Evolutionary conservation across 2,888 invertebrate genomes (phyloP).

Genomic region (Amphipoea lucens): DNA sequence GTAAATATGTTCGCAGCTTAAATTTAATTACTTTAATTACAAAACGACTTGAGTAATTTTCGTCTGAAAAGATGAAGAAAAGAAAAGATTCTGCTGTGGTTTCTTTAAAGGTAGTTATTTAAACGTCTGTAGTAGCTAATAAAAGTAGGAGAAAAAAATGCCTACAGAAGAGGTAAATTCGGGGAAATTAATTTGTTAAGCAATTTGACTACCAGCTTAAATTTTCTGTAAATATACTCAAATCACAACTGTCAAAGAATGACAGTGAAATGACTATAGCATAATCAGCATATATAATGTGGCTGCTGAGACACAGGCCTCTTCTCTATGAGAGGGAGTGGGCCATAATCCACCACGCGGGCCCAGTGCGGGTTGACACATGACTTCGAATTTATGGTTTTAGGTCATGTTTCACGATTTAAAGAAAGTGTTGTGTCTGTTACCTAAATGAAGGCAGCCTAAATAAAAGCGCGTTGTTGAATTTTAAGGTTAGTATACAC

Average conservation of each 20-base stretch:
- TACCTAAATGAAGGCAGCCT: no score
- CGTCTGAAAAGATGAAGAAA: not conserved
- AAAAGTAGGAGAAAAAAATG: not conserved
- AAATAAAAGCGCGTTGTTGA: no score
- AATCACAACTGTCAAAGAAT: not conserved
- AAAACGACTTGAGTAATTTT: slow-evolving; percentile 4
- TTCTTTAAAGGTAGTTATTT: not conserved
- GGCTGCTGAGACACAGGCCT: no score
- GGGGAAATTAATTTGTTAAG: not conserved
- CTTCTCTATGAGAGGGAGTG: no score
- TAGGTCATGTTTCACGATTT: not conserved
- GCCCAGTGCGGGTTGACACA: no score
- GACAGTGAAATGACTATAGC: not conserved
- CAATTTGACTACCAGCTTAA: not conserved
- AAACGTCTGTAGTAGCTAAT: not conserved
- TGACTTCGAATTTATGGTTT: not conserved
- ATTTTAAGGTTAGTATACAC: no score
- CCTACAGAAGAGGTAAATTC: not conserved
- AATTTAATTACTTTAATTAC: slow-evolving; percentile 37
- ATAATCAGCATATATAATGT: not conserved
- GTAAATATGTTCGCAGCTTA: slow-evolving; percentile 24
- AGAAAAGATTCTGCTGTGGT: not conserved
- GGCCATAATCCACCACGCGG: no score
- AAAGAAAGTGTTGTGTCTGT: no score
- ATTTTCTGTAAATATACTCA: not conserved